A percentile compares a stretch with the other conserved stretches of the same genome.
These are phyloP conservation scores for Arenaria interpres DNA, from an alignment of 2,113 vertebrate species.

Conservation along the genomic window DNA sequence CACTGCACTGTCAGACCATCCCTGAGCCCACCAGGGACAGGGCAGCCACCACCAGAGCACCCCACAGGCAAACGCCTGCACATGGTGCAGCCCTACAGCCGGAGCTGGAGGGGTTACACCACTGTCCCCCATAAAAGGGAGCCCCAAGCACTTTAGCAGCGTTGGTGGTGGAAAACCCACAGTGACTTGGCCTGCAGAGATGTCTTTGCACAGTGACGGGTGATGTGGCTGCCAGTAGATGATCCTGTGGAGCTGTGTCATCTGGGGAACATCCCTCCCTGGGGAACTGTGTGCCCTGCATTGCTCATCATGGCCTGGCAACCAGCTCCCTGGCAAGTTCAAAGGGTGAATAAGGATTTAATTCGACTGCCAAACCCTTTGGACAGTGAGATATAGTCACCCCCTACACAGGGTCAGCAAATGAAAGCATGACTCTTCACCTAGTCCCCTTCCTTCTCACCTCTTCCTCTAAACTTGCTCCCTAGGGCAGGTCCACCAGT, in stretches of 20 bases:
- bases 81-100: background rate
- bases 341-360: background rate
- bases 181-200: background rate
- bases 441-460: background rate
- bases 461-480: background rate
- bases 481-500: no score
- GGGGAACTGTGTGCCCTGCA: fast-evolving
- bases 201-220: no score
- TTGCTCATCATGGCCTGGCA: background rate
- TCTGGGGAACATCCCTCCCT: background rate
- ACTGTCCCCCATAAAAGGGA: no score
- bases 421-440: background rate
- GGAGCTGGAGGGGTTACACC: no score
- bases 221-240: no score
- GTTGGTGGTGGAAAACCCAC: background rate
- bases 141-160: background rate
- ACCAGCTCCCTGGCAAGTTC: background rate
- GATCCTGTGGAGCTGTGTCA: background rate
- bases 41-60: background rate
- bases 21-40: background rate
- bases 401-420: background rate
- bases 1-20: no score
- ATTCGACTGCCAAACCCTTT: background rate
- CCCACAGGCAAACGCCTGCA: fast-evolving
- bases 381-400: background rate